Evolutionary conservation across 2,797 vertebrate species (phyloP).

Genomic region (Muraenolepis orangiensis): DNA sequence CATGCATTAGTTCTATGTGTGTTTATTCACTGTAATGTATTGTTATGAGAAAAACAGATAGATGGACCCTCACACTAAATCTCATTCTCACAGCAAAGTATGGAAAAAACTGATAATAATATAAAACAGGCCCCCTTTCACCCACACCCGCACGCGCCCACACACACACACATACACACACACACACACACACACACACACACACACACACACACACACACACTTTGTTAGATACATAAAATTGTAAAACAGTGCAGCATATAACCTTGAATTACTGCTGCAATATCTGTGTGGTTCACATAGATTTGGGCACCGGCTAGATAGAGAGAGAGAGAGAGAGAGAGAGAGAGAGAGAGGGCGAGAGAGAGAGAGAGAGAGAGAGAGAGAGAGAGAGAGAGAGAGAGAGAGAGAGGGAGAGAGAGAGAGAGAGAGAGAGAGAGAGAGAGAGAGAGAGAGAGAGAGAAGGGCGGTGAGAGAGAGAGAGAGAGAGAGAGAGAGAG

Average conservation of each 20-base stretch:
- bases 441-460: no score
- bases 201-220: background rate
- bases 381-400: background rate
- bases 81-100: conserved; percentile 30
- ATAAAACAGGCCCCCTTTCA: conserved; percentile 12
- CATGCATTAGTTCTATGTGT: conserved; percentile 31
- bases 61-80: conserved; percentile 27
- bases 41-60: conserved; percentile 51
- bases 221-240: conserved; percentile 18
- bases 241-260: conserved; percentile 29
- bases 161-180: background rate
- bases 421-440: background rate
- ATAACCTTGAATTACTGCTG: conserved; percentile 32
- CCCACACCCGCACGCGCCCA: background rate
- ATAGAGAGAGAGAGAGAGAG: background rate
- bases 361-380: background rate
- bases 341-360: background rate
- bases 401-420: background rate
- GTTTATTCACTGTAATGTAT: conserved; percentile 42
- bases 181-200: background rate
- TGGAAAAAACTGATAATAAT: conserved; percentile 26
- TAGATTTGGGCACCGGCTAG: background rate
- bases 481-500: background rate
- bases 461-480: no score
- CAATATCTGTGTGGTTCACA: conserved; percentile 7